Evolutionary conservation across 2,888 invertebrate species (phyloP), one percentile per base, ranked within the genome.

Genomic region (Cheilosia vernalis): DNA sequence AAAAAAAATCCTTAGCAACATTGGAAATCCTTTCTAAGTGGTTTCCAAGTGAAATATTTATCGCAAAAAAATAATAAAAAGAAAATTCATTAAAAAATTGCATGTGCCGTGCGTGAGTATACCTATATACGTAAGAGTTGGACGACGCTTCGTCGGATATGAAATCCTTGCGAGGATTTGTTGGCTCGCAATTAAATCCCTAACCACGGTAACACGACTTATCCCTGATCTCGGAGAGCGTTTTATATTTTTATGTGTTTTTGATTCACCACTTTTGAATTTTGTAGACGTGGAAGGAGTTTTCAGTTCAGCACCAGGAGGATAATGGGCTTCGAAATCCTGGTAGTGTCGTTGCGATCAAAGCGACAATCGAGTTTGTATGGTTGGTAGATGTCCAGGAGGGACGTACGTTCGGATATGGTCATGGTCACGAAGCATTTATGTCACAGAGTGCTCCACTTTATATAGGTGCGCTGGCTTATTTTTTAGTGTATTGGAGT

Each of bases 21-120:
- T 49, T 21, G 49, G 21, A 64, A 64, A 55, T 30, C 17, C 55
- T 17, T 55, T 33, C 15, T 33, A 30, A 55, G 55, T 33, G 55
- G 30, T 17, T 55, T 55, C 13, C 7, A 30, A 27, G 9, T 30
- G 17, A 55, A 55, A n/a, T n/a, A 44, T 44, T 15, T 37, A 17
- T 47, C 44, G 6, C 6, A n/a, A n/a, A n/a, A n/a, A 17, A 47
- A 47, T 17, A 47, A 17, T n/a, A 17, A 47, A 17, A 21, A 21
- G 49, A 21, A 49, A 13, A 49, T 49, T 49, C 13, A 49, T 21
- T 49, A 21, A 5, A 47, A 49, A 21, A 49, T 21, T 21, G 4
- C 21, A 21, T 13, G 13, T 21, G 37, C 37, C 13, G 6, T 15
- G 2, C 15, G 42, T 15, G 13, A 24, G 24, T 2, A 0, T 24